Conservation (phyloP, 2,888 invertebrate species). For the Scaptomyza reducta region DNA sequence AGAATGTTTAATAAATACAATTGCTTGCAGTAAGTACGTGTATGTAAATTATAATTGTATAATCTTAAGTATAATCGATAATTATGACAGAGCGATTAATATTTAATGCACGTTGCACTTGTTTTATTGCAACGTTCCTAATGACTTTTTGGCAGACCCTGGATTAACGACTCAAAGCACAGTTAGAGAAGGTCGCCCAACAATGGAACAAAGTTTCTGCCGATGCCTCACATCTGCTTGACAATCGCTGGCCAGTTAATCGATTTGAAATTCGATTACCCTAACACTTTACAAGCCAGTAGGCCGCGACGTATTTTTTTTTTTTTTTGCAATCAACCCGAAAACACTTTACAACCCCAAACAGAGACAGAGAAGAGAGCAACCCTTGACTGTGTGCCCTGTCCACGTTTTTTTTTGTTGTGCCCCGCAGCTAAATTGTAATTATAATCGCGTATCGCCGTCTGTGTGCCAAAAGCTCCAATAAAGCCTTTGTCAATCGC, state of each 20-base stretch:
- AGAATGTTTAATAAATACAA: slow-evolving; percentile 2
- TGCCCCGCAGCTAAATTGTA: slow-evolving; percentile 72
- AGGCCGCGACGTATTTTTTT: slow-evolving; percentile 11
- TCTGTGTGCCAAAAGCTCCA: slow-evolving; percentile 66
- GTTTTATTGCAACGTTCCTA: slow-evolving; percentile 21
- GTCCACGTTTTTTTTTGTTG: slow-evolving; percentile 34
- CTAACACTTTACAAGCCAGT: slow-evolving; percentile 53
- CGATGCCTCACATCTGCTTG: slow-evolving; percentile 10
- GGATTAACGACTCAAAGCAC: slow-evolving; percentile 25
- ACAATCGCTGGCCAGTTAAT: slow-evolving; percentile 57
- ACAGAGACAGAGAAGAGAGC: slow-evolving; percentile 19
- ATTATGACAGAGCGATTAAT: slow-evolving; percentile 21
- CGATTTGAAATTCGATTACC: slow-evolving; percentile 74
- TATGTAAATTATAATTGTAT: slow-evolving; percentile 64
- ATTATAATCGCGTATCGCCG: slow-evolving; percentile 78
- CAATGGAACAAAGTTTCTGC: neutral
- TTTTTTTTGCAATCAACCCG: slow-evolving; percentile 47
- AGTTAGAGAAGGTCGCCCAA: slow-evolving; percentile 2
- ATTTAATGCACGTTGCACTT: slow-evolving; percentile 29
- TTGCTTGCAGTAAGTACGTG: slow-evolving; percentile 21
- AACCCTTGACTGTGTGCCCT: slow-evolving; percentile 51
- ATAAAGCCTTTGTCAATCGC: slow-evolving; percentile 72
- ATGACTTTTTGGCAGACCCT: slow-evolving; percentile 30
- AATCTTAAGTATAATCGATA: slow-evolving; percentile 47
- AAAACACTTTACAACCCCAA: slow-evolving; percentile 63